A percentile compares a stretch with the other conserved stretches of the same genome.
phyloP scores from a whole-genome alignment of 2,797 vertebrate species.

The Falco peregrinus region DNA sequence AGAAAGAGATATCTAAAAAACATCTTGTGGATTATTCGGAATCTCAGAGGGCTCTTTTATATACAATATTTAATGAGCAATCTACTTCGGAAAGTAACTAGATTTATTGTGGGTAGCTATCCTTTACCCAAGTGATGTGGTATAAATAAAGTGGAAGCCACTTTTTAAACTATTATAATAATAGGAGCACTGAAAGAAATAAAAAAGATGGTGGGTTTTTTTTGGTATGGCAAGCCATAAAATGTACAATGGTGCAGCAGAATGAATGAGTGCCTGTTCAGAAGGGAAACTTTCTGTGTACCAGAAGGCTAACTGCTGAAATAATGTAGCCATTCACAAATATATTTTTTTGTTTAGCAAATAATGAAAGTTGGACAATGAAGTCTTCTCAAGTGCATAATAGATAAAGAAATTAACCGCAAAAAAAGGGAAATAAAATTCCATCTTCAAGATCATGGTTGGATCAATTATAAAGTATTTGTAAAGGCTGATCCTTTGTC shows the following conservation, averaged over 20 bases:
- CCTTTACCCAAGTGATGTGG: conserved; percentile 38
- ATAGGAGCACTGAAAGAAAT: conserved; percentile 56
- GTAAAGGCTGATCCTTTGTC: conserved; percentile 44
- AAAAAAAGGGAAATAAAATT: conserved; percentile 22
- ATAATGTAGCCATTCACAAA: conserved; percentile 76
- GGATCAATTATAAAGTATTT: conserved; percentile 68
- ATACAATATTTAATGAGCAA: conserved; percentile 47
- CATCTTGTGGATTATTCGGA: conserved; percentile 50
- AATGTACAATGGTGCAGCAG: conserved; percentile 57
- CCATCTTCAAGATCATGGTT: conserved; percentile 7
- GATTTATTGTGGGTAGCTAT: conserved; percentile 53
- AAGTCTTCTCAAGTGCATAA: conserved; percentile 67
- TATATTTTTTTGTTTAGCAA: conserved; percentile 65
- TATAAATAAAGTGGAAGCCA: conserved; percentile 67
- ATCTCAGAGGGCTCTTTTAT: conserved; percentile 58
- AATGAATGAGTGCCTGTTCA: conserved; percentile 66
- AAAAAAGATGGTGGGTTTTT: background rate
- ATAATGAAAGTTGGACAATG: conserved; percentile 73
- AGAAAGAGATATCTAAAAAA: conserved; percentile 63
- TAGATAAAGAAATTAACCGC: conserved; percentile 51
- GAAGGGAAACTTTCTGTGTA: conserved; percentile 69
- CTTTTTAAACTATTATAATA: conserved; percentile 61
- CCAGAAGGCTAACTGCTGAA: conserved; percentile 61
- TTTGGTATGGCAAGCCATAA: conserved; percentile 45
- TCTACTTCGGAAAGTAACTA: conserved; percentile 53